phyloP scores from a whole-genome alignment of 2,888 invertebrate genomes.

The Bellardia bayeri region DNA sequence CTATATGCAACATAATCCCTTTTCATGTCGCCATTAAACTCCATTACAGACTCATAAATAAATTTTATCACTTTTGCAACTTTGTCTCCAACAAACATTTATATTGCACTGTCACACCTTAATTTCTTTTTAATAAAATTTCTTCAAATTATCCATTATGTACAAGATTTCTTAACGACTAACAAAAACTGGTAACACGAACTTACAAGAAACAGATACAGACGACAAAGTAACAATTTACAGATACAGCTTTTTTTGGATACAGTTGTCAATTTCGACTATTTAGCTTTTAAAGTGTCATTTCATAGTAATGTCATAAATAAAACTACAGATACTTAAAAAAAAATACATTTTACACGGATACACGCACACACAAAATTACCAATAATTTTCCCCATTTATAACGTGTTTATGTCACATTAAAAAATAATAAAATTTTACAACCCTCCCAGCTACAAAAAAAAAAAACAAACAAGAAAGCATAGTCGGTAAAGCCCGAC shows the following conservation, averaged over 20 bases:
- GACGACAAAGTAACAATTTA: not conserved
- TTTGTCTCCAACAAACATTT: not conserved
- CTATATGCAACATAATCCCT: not conserved
- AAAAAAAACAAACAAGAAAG: too few relatives aligned
- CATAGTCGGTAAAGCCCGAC: too few relatives aligned
- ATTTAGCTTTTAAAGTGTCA: slow-evolving; percentile 53
- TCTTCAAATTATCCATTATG: slow-evolving; percentile 4
- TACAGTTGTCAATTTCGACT: slow-evolving; percentile 33
- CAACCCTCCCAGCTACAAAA: slow-evolving; percentile 2
- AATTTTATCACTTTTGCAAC: slow-evolving; percentile 7
- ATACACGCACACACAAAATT: not conserved
- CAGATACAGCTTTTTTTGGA: not conserved
- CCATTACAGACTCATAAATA: slow-evolving; percentile 21
- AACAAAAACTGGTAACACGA: not conserved
- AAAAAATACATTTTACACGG: too few relatives aligned
- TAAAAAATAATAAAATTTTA: slow-evolving; percentile 57
- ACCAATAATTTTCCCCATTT: slow-evolving; percentile 62
- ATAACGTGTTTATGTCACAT: slow-evolving; percentile 67
- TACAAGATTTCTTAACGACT: not conserved
- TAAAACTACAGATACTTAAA: not conserved
- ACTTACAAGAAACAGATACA: not conserved
- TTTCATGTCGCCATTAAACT: not conserved
- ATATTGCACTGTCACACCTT: slow-evolving; percentile 30
- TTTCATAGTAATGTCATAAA: slow-evolving; percentile 43
- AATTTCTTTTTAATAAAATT: slow-evolving; percentile 19